These are phyloP conservation scores for Zootoca vivipara DNA, from an alignment of 2,113 vertebrate genomes.

Conservation along the genomic window DNA sequence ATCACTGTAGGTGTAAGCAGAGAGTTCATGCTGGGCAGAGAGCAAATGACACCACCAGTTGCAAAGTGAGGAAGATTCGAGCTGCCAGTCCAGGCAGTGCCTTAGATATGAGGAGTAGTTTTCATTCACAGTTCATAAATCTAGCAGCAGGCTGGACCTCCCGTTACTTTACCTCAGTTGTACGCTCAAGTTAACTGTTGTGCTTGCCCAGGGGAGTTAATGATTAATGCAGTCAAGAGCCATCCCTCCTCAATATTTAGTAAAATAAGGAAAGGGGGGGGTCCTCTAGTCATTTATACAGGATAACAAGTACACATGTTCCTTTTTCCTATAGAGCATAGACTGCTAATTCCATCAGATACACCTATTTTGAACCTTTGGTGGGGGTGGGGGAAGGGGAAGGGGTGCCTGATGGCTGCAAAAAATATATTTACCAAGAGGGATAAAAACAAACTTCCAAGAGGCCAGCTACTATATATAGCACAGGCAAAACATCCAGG, in stretches of 20 bases:
- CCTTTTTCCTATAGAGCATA: neutral
- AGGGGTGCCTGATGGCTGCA: neutral
- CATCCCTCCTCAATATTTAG: neutral
- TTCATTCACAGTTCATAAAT: neutral
- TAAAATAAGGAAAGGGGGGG: no score
- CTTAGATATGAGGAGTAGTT: neutral
- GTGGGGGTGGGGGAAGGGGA: no score
- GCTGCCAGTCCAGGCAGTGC: neutral
- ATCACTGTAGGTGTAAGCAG: neutral
- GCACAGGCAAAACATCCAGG: neutral
- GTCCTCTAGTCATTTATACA: neutral
- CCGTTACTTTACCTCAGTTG: fast-evolving
- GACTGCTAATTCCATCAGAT: fast-evolving
- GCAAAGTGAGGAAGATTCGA: neutral
- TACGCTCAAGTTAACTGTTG: neutral
- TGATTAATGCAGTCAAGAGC: fast-evolving
- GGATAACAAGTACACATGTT: neutral
- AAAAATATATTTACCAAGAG: neutral
- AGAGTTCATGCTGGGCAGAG: neutral
- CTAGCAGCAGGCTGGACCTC: neutral
- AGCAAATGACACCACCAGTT: neutral
- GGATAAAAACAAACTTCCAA: conserved; percentile 33
- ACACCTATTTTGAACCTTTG: neutral
- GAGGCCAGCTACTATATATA: conserved; percentile 42
- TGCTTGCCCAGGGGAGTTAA: neutral